Evolutionary conservation across 2,113 vertebrate species (phyloP), one percentile per base, ranked within the genome.

Genomic region (Nesogale talazaci): DNA sequence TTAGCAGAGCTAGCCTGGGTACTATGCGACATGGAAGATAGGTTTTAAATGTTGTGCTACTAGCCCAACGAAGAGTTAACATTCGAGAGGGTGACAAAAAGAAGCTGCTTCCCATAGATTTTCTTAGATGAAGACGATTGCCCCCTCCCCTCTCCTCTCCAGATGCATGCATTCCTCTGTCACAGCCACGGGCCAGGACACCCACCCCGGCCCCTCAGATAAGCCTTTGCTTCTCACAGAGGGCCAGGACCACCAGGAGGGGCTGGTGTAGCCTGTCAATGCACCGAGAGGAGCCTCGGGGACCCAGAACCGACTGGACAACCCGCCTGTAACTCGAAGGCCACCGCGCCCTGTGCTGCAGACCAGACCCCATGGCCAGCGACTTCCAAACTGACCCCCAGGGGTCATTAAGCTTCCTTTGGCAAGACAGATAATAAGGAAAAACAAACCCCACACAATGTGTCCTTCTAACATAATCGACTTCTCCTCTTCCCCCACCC

Each of bases 401-500:
- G 98, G 97, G 98, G 97, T 88, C 97, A 98, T 98, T 98, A 98
- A 98, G 98, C 98, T 98, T 98, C 98, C 99, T 99, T 99, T 99
- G 99, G 99, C 99, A 99, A 99, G 98, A 98, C 96, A 98, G 98
- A 97, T 94, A 52, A 96, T 74, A 94, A 97, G 95, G 95, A 97
- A 95, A 97, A 81, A 88, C 87, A 84, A 20, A 86, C 76, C 83
- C 95, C 94, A 59, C 97, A 94, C 96, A 97, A 97, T 87, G 89
- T 96, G 96, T 97, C 97, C 97, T 98, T 98, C 97, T 97, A 97
- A 97, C 97, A 97, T 96, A 97, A 95, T 97, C 97, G 96, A 94
- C 92, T 95, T 95, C 87, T 93, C 94, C 94, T 94, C 96, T 92
- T 93, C 88, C 90, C 96, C 90, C 59, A 74, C 36, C 93, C 95